phyloP scores from a whole-genome alignment of 2,113 vertebrate species.

The Polypterus senegalus region DNA sequence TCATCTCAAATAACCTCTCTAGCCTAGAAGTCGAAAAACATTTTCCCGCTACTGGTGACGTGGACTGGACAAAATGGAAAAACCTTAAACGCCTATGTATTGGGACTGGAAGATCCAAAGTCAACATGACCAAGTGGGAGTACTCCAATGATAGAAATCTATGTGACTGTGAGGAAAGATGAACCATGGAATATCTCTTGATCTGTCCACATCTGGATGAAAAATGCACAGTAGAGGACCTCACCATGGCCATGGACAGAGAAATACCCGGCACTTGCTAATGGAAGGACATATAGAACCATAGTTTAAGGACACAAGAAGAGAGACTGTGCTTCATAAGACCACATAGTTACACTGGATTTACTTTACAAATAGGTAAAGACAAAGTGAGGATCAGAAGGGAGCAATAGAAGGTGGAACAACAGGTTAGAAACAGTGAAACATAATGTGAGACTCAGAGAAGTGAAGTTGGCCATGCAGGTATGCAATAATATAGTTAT shows the following conservation, averaged over 20 bases:
- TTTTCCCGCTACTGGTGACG: not conserved
- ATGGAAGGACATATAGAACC: too few species aligned
- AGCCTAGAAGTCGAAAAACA: not conserved
- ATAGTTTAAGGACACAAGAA: too few species aligned
- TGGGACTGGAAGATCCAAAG: not conserved
- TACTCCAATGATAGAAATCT: not conserved
- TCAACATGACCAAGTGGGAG: not conserved
- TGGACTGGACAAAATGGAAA: not conserved
- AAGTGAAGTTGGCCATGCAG: too few species aligned
- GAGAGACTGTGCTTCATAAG: too few species aligned
- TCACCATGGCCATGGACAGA: not conserved
- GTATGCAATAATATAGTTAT: too few species aligned
- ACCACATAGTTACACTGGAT: too few species aligned
- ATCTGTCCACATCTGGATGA: not conserved
- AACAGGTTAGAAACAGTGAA: too few species aligned
- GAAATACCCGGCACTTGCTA: not conserved
- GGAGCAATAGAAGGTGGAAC: too few species aligned
- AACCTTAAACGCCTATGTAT: not conserved
- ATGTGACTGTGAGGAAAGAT: not conserved
- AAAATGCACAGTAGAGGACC: not conserved
- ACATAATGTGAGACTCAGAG: too few species aligned
- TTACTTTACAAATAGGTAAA: too few species aligned
- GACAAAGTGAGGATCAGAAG: too few species aligned
- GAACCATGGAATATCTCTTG: not conserved
- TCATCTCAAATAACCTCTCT: not conserved